Percentiles rank a stretch among this genome's conserved stretches.
Conservation (phyloP, 2,113 vertebrate genomes). For the Spermophilus dauricus region DNA sequence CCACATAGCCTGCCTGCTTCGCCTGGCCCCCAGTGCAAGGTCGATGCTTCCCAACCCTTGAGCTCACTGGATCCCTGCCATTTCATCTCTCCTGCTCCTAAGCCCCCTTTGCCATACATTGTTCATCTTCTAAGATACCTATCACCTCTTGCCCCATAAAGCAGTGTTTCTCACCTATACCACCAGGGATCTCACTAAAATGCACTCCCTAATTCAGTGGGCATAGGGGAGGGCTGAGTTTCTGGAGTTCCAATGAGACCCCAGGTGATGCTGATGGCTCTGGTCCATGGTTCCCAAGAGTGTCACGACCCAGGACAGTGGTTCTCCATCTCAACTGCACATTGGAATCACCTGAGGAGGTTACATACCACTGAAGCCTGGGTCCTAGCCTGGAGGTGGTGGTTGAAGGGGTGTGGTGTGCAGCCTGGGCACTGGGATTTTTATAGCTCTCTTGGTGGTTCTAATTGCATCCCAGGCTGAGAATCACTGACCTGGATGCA, state of each 20-base stretch:
- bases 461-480: not conserved
- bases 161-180: not conserved
- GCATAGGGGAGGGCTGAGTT: fast-evolving
- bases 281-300: fast-evolving
- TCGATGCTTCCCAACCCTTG: too few relatives aligned
- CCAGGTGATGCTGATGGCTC: too few relatives aligned
- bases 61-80: not conserved
- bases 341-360: not conserved
- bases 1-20: not conserved
- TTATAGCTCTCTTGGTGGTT: not conserved
- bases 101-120: not conserved
- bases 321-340: not conserved
- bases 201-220: not conserved
- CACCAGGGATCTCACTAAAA: not conserved
- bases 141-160: not conserved
- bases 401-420: not conserved
- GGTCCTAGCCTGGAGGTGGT: not conserved
- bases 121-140: not conserved
- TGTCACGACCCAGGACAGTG: not conserved
- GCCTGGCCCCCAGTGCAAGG: not conserved
- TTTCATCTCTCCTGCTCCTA: not conserved
- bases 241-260: not conserved
- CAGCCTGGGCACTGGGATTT: not conserved
- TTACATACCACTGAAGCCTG: not conserved
- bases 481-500: not conserved